Conservation (phyloP, 2,797 vertebrate species). For the Melanotaenia maccullochi region DNA sequence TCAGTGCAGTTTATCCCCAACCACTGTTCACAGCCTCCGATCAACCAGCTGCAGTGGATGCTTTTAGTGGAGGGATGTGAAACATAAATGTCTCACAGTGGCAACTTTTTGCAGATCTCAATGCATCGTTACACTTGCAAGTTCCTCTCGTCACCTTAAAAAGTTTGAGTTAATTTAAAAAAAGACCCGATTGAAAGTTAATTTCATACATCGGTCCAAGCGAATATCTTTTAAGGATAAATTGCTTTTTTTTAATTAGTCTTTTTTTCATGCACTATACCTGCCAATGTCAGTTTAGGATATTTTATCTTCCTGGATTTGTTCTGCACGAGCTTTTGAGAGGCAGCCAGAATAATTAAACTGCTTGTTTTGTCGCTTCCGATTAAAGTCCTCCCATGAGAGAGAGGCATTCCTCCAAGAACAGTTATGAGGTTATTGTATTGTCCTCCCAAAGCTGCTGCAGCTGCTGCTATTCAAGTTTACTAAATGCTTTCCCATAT, state of each 20-base stretch:
- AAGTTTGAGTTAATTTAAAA: neutral
- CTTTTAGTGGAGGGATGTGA: neutral
- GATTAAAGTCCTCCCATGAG: slow-evolving; percentile 31
- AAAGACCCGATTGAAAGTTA: neutral
- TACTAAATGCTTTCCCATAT: slow-evolving; percentile 57
- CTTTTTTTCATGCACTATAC: neutral
- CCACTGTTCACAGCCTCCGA: neutral
- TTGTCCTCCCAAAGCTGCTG: slow-evolving; percentile 41
- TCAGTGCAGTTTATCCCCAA: slow-evolving; percentile 7
- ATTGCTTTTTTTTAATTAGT: neutral
- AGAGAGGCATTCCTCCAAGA: slow-evolving; percentile 66
- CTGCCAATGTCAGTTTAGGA: neutral
- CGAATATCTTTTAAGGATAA: neutral
- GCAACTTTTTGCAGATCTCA: neutral
- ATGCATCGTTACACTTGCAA: neutral
- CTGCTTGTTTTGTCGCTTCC: slow-evolving; percentile 50
- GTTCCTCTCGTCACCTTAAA: neutral
- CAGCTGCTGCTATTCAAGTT: slow-evolving; percentile 34
- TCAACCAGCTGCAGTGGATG: neutral
- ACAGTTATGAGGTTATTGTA: slow-evolving; percentile 60
- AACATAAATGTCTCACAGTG: neutral
- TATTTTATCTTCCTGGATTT: neutral
- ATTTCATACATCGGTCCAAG: neutral
- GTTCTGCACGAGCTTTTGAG: slow-evolving; percentile 18
- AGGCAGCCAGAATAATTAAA: slow-evolving; percentile 23